A percentile compares a stretch with the other conserved stretches of the same genome.
phyloP scores from a whole-genome alignment of 2,797 vertebrate species.

The Prionace glauca region DNA sequence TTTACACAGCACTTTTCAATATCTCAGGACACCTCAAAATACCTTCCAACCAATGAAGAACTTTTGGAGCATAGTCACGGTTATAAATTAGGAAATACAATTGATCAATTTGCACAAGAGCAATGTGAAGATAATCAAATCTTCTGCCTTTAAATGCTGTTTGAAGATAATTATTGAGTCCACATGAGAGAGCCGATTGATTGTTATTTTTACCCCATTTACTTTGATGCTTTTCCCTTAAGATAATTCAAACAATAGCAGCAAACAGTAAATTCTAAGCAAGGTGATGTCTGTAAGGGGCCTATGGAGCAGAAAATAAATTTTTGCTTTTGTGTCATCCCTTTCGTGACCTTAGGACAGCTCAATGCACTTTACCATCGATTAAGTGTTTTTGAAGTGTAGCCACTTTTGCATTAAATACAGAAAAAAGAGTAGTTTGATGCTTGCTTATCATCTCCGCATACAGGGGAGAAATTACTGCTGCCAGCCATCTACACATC shows the following conservation, averaged over 20 bases:
- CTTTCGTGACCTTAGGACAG: neutral
- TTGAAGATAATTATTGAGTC: no score
- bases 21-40: no score
- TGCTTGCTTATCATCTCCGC: neutral
- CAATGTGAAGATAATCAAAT: no score
- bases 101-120: no score
- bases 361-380: neutral
- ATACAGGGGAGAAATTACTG: neutral
- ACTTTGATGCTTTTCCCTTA: neutral
- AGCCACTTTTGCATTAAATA: neutral
- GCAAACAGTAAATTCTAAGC: neutral
- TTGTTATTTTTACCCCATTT: neutral
- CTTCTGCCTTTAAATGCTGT: no score
- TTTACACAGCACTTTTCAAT: no score
- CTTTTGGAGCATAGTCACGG: no score
- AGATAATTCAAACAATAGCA: neutral
- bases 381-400: neutral
- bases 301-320: neutral
- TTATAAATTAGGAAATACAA: no score
- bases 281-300: no score
- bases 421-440: neutral
- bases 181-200: no score
- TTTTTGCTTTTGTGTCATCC: neutral
- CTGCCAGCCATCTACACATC: neutral
- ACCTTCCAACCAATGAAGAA: no score